Evolutionary conservation across 2,797 vertebrate species (phyloP).

Genomic region (Myotis pilosus): DNA sequence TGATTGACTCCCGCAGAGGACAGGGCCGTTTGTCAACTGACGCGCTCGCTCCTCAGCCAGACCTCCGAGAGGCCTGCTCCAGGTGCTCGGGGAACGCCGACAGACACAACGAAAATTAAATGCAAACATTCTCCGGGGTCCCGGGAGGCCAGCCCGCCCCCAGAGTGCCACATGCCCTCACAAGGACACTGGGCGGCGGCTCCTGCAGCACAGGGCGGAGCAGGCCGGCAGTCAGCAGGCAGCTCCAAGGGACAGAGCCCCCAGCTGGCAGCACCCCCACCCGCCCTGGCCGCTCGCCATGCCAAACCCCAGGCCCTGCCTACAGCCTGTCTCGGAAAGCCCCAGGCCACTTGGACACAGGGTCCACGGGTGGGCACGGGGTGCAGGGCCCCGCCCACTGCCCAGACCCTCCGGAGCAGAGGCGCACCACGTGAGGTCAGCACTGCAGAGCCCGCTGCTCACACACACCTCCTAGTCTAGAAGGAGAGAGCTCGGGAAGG

Average conservation of each 20-base stretch:
- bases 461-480: not conserved
- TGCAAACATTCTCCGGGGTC: not conserved
- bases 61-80: not conserved
- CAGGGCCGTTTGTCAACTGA: not conserved
- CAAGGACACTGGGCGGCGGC: accelerated
- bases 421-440: not conserved
- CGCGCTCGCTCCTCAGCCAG: not conserved
- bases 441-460: not conserved
- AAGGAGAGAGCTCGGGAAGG: not conserved
- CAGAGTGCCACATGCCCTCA: accelerated
- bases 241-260: accelerated
- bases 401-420: not conserved
- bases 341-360: accelerated
- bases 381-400: not conserved
- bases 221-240: too few species aligned
- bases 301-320: too few species aligned
- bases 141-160: not conserved
- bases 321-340: not conserved
- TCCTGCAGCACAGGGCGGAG: not conserved
- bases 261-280: too few species aligned
- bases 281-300: accelerated
- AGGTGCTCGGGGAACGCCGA: accelerated
- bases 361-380: not conserved
- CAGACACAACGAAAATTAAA: accelerated
- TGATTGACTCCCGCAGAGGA: not conserved